phyloP scores from a whole-genome alignment of 2,888 invertebrate genomes.

The Cephus spinipes region DNA sequence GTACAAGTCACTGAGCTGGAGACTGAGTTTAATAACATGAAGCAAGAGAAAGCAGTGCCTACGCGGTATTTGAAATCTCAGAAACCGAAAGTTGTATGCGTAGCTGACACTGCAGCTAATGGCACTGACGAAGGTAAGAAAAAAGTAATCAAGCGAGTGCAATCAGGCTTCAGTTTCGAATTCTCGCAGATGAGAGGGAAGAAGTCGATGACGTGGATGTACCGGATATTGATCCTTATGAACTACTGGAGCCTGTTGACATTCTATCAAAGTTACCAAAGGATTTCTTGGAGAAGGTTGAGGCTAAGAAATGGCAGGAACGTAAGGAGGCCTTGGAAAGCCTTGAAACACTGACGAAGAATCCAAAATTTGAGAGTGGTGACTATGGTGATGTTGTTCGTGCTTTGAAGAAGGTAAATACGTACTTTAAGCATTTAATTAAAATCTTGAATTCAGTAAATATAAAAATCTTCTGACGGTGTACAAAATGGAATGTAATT shows the following conservation, averaged over 20 bases:
- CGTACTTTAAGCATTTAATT: neutral
- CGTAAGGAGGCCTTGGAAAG: conserved; percentile 91
- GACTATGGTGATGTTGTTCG: conserved; percentile 93
- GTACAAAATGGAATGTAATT: conserved; percentile 17
- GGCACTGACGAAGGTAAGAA: conserved; percentile 67
- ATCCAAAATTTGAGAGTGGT: conserved; percentile 89
- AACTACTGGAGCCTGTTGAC: conserved; percentile 91
- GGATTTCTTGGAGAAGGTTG: conserved; percentile 94
- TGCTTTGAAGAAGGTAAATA: conserved; percentile 83
- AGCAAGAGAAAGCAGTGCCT: conserved; percentile 76
- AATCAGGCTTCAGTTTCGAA: neutral
- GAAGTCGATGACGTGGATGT: conserved; percentile 70
- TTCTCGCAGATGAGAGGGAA: conserved; percentile 68
- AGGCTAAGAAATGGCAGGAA: conserved; percentile 97
- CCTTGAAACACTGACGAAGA: conserved; percentile 81
- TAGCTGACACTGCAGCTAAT: conserved; percentile 68
- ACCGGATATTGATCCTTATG: conserved; percentile 87
- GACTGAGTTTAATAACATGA: conserved; percentile 84
- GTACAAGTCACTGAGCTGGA: conserved; percentile 91
- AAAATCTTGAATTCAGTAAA: neutral
- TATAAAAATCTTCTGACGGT: conserved; percentile 7
- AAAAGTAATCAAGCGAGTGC: neutral
- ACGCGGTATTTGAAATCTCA: conserved; percentile 84
- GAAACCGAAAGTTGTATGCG: conserved; percentile 76
- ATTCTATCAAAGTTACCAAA: conserved; percentile 93